phyloP scores from a whole-genome alignment of 2,797 vertebrate genomes.

The Anguilla marmorata region DNA sequence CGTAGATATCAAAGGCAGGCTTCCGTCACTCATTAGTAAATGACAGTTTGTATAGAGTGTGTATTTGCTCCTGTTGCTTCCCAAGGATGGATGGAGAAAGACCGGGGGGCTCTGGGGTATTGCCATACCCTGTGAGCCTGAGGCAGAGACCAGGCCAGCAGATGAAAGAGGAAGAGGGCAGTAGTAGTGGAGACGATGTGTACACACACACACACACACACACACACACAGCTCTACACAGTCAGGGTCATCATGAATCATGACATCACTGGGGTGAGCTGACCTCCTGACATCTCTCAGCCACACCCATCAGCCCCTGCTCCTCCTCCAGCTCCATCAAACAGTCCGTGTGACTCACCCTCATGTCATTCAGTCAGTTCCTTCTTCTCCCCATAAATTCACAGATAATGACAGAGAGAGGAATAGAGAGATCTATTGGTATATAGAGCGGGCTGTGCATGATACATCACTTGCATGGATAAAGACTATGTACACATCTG shows the following conservation, averaged over 20 bases:
- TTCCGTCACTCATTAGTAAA: neutral
- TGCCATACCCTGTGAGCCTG: neutral
- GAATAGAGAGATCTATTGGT: neutral
- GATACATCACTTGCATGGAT: neutral
- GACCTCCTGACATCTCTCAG: slow-evolving; percentile 20
- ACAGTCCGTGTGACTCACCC: slow-evolving; percentile 4
- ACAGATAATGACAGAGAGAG: neutral
- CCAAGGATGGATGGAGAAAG: neutral
- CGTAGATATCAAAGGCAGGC: slow-evolving; percentile 31
- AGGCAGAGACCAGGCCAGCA: slow-evolving; percentile 11
- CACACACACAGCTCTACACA: slow-evolving; percentile 3
- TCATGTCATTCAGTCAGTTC: neutral
- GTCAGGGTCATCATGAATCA: slow-evolving; percentile 24
- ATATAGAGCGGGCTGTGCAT: neutral
- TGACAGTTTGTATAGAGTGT: slow-evolving; percentile 16
- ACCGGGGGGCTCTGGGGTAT: neutral
- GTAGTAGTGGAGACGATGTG: neutral
- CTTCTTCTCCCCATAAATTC: slow-evolving; percentile 5
- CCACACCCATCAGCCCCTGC: slow-evolving; percentile 6
- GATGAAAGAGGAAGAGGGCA: slow-evolving; percentile 26
- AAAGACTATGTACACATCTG: neutral
- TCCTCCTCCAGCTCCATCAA: slow-evolving; percentile 10
- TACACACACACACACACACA: neutral
- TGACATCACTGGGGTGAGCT: slow-evolving; percentile 27
- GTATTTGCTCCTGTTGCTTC: slow-evolving; percentile 3